phyloP scores from a whole-genome alignment of 2,113 vertebrate species.

The Penelope pileata region DNA sequence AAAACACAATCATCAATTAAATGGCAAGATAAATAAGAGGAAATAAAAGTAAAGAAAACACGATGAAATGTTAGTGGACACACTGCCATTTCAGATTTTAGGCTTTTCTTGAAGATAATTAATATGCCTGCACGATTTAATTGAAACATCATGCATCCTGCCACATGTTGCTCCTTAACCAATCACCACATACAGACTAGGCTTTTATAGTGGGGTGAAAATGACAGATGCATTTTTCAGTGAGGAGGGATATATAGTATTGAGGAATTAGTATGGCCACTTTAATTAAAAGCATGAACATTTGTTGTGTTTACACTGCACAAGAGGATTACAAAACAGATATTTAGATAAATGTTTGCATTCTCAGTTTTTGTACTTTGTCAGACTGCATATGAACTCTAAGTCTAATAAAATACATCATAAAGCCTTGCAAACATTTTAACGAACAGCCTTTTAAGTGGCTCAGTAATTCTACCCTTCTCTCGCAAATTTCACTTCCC shows the following conservation, averaged over 20 bases:
- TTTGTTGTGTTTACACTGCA: neutral
- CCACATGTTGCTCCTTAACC: neutral
- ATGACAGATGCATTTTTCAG: neutral
- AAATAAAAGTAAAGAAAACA: neutral
- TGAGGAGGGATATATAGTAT: neutral
- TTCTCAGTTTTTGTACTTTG: neutral
- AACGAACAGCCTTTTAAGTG: neutral
- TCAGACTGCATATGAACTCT: neutral
- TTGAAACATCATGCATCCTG: neutral
- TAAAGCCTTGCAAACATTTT: neutral
- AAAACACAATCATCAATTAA: neutral
- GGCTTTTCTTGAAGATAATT: neutral
- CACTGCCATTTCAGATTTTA: neutral
- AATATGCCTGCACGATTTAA: neutral
- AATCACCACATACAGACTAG: neutral
- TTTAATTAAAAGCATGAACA: neutral
- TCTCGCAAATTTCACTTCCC: neutral
- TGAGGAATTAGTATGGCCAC: neutral
- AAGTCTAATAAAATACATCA: neutral
- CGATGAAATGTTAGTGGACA: neutral
- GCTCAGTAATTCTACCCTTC: neutral
- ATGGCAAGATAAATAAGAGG: neutral
- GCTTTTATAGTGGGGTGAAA: neutral
- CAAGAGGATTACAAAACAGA: neutral
- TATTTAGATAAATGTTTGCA: neutral